These are phyloP conservation scores for Hipparchia sbordonii DNA, from an alignment of 2,888 invertebrate genomes.

Conservation along the genomic window DNA sequence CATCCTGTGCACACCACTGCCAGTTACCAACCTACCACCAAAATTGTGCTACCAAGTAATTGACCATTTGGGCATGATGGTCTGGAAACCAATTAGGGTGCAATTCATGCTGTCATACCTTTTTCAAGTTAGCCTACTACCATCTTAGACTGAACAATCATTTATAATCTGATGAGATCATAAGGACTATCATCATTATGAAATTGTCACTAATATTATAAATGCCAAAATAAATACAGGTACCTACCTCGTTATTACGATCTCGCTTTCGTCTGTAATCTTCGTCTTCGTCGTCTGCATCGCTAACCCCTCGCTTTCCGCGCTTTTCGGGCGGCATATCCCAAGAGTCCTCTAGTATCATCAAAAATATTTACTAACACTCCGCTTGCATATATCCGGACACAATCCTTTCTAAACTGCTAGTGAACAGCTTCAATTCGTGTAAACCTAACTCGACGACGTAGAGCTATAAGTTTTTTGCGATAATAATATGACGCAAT, in stretches of 20 bases:
- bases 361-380: conserved; percentile 51
- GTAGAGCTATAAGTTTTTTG: background rate
- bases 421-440: background rate
- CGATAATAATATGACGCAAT: conserved; percentile 9
- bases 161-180: too few relatives aligned
- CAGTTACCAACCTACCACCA: too few relatives aligned
- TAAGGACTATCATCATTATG: too few relatives aligned
- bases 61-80: too few relatives aligned
- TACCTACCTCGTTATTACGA: conserved; percentile 91
- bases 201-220: too few relatives aligned
- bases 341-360: conserved; percentile 66
- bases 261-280: conserved; percentile 89
- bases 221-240: too few relatives aligned
- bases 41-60: too few relatives aligned
- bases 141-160: too few relatives aligned
- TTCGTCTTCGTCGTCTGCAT: conserved; percentile 86
- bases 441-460: background rate
- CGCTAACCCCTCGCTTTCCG: conserved; percentile 75
- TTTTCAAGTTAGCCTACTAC: too few relatives aligned
- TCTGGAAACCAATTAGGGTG: too few relatives aligned
- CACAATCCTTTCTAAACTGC: conserved; percentile 3
- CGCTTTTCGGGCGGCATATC: conserved; percentile 74
- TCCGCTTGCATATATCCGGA: background rate
- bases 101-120: too few relatives aligned
- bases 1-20: too few relatives aligned